A percentile compares a stretch with the other conserved stretches of the same genome.
phyloP scores from a whole-genome alignment of 1,140 invertebrate genomes.

The Meteorus sp. region DNA sequence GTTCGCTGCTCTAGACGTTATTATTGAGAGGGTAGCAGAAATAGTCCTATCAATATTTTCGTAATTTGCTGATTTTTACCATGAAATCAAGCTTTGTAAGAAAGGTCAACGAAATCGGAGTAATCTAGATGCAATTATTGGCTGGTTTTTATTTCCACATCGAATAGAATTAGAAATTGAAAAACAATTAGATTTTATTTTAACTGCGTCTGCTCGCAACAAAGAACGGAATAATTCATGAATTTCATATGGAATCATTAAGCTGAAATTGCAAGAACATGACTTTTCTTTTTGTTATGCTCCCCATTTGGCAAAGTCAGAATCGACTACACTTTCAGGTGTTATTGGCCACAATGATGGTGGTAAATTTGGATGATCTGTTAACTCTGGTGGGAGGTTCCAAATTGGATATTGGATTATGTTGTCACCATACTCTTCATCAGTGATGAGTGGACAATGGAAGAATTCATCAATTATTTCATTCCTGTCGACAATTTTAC shows the following conservation, averaged over 20 bases:
- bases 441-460: conserved; percentile 31
- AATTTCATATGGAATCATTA: too few relatives aligned
- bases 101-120: too few relatives aligned
- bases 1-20: too few relatives aligned
- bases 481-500: conserved; percentile 33
- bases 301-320: conserved; percentile 62
- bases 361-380: conserved; percentile 60
- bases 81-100: too few relatives aligned
- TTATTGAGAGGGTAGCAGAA: too few relatives aligned
- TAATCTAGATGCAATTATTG: too few relatives aligned
- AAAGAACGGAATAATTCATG: too few relatives aligned
- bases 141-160: too few relatives aligned
- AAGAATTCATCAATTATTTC: conserved; percentile 45
- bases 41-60: too few relatives aligned
- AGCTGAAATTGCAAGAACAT: not conserved
- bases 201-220: too few relatives aligned
- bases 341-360: conserved; percentile 64
- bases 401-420: conserved; percentile 57
- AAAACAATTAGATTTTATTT: not conserved
- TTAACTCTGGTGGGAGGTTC: conserved; percentile 58
- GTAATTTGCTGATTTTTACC: too few relatives aligned
- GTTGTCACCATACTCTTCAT: conserved; percentile 20
- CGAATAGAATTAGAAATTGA: not conserved
- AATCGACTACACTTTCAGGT: conserved; percentile 56
- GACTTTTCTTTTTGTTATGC: conserved; percentile 28